Base-by-base conservation (phyloP, 2,888 invertebrate genomes). In the Colostygia pectinataria region DNA sequence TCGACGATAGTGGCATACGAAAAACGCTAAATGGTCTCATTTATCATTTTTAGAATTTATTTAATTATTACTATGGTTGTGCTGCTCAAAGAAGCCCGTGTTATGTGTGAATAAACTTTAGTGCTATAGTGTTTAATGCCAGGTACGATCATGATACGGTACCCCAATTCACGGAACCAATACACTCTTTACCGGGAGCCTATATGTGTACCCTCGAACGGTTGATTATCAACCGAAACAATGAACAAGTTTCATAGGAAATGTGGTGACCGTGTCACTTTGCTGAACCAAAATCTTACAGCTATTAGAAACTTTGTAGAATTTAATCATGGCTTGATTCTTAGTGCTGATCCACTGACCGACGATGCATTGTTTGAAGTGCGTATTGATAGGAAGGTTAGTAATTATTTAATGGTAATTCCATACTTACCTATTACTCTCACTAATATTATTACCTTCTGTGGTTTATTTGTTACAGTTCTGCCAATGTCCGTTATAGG, bases 321-420 rank as follows among this genome's bases (percentile, higher is more conserved):
- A 75, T 97, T 96, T 74, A 96, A 97, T 81, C 94, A 96, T 87
- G 97, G 97, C n/a, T 84, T 97, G 59, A 96, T 97, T 15, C 92
- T 97, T 59, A 95, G 96, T 68, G 93, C 94, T 3, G 94, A 95
- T 63, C 95, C 97, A 2, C 86, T 97, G 18, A 87, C 91, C 53
- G 95, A 96, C 77, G 96, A 97, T 90, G 92, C 95, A 55, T 84
- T 96, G 46, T 97, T 97, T 78, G 96, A 97, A 92, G 94, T 97
- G 56, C 93, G 94, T 68, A 95, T 97, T 71, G 97, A 97, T 75
- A 94, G 95, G 87, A 97, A 97, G 94, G 97, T 97, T 85, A 71
- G 80, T 45, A 20, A 20, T 1, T 20, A 6, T 20, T 20, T 20
- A 5, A 51, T 10, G 1, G 1, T 8, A 9, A 14, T 14, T 25